Conservation (phyloP, 2,888 invertebrate genomes). For the Heterodera filipjevi region DNA sequence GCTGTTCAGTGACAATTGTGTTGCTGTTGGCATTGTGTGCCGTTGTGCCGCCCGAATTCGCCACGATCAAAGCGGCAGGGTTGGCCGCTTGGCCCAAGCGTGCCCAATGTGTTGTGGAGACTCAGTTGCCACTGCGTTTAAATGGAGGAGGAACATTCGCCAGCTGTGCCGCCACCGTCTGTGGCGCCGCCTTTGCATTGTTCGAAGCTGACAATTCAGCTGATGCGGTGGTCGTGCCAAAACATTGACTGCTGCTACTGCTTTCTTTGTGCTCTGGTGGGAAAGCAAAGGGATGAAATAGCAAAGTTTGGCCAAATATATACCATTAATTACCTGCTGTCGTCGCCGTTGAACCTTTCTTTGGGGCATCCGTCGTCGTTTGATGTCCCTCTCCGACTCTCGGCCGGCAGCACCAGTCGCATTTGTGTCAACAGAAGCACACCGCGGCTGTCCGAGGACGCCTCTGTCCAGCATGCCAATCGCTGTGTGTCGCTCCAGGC, state of each 20-base stretch:
- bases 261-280: neutral
- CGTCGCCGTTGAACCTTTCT: neutral
- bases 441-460: neutral
- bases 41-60: conserved; percentile 3
- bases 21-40: neutral
- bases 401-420: neutral
- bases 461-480: neutral
- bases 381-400: neutral
- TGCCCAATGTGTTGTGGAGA: neutral
- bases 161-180: neutral
- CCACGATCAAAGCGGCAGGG: conserved; percentile 4
- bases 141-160: neutral
- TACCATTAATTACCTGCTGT: neutral
- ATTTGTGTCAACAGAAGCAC: too few species aligned
- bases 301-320: neutral
- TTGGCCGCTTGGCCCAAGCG: conserved; percentile 5
- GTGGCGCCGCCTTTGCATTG: neutral
- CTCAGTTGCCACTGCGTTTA: neutral
- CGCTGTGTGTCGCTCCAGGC: conserved; percentile 16
- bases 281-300: neutral
- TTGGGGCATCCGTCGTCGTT: neutral
- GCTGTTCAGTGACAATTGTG: conserved; percentile 9
- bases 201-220: conserved; percentile 4
- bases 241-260: neutral
- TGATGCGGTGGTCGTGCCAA: neutral